Percentiles rank a stretch among this genome's conserved stretches.
Evolutionary conservation across 2,888 invertebrate genomes (phyloP).

Genomic region (Colostygia pectinataria): DNA sequence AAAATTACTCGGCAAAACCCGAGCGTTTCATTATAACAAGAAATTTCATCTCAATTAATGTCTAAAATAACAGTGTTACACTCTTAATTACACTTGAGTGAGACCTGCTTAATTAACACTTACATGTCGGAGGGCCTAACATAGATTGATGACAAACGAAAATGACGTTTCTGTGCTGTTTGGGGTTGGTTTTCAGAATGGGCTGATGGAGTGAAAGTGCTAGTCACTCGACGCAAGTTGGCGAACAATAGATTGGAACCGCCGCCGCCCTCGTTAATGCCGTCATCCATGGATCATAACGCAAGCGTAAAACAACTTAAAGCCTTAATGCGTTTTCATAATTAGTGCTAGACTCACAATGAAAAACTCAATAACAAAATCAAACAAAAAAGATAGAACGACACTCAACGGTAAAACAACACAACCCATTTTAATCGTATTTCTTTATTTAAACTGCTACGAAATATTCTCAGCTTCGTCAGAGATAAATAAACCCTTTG

Average conservation of each 20-base stretch:
- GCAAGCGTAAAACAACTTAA: slow-evolving; percentile 64
- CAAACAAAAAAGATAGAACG: not conserved
- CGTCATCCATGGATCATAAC: slow-evolving; percentile 60
- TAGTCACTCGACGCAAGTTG: slow-evolving; percentile 70
- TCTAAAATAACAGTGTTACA: slow-evolving; percentile 82
- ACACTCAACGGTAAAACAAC: not conserved
- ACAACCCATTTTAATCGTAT: not conserved
- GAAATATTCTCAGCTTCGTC: not conserved
- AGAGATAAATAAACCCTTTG: not conserved
- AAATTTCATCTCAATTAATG: slow-evolving; percentile 83
- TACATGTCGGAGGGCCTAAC: slow-evolving; percentile 80
- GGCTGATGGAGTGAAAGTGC: slow-evolving; percentile 64
- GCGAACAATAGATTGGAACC: slow-evolving; percentile 66
- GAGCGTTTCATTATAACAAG: slow-evolving; percentile 72
- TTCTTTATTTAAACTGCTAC: no score
- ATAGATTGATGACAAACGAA: slow-evolving; percentile 83
- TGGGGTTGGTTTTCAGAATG: slow-evolving; percentile 62
- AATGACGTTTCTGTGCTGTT: slow-evolving; percentile 75
- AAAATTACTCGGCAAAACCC: slow-evolving; percentile 61
- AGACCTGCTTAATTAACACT: slow-evolving; percentile 82
- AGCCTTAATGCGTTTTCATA: slow-evolving; percentile 77
- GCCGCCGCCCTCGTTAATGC: slow-evolving; percentile 53
- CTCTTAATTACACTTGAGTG: slow-evolving; percentile 82
- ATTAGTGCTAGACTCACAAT: slow-evolving; percentile 53
- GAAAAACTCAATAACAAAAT: not conserved